These are phyloP conservation scores for Conus canariensis DNA, from an alignment of 2,888 invertebrate species.

Conservation along the genomic window DNA sequence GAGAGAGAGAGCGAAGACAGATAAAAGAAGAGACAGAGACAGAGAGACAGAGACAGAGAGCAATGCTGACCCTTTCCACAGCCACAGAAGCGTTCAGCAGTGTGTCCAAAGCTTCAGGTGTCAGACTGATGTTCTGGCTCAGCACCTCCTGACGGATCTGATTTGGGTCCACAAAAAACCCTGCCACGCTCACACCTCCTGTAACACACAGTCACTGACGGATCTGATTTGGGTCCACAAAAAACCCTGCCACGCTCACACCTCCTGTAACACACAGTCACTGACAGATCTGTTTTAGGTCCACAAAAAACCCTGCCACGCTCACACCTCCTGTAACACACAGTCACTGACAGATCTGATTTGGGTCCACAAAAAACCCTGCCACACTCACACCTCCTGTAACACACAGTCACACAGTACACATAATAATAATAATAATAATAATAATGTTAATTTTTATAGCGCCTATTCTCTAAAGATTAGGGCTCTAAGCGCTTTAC, in stretches of 20 bases:
- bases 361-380: constrained; percentile 61
- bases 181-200: constrained; percentile 64
- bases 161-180: constrained; percentile 61
- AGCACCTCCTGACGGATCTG: constrained; percentile 56
- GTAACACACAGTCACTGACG: constrained; percentile 44
- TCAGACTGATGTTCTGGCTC: constrained; percentile 63
- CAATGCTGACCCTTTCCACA: constrained; percentile 31
- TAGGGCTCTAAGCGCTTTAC: too few relatives aligned
- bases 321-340: background rate
- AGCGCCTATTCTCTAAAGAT: too few relatives aligned
- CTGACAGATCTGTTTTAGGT: constrained; percentile 58
- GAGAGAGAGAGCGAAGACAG: background rate
- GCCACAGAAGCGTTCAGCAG: constrained; percentile 63
- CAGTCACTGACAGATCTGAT: constrained; percentile 49
- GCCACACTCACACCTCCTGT: constrained; percentile 59
- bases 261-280: background rate
- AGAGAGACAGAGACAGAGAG: background rate
- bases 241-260: constrained; percentile 54
- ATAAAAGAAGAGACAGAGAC: background rate
- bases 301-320: constrained; percentile 60
- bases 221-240: constrained; percentile 62
- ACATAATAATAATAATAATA: background rate
- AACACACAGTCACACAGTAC: constrained; percentile 20
- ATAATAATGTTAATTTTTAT: too few relatives aligned
- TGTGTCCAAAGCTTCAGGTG: constrained; percentile 58